Conservation (phyloP, 2,888 invertebrate genomes). For the Linyphia triangularis region DNA sequence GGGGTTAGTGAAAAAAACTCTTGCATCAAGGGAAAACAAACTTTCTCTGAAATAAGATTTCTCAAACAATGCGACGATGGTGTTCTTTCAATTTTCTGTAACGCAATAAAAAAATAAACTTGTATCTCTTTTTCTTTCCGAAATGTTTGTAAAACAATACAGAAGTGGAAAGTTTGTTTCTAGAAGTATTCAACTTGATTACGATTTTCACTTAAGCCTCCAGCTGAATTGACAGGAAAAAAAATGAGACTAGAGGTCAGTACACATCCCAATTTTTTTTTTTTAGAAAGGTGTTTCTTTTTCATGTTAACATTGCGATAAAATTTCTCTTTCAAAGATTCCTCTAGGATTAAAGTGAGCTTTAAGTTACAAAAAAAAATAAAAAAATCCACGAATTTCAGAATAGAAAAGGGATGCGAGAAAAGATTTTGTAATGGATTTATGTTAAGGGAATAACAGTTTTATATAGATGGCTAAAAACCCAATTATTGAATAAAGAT, state of each 20-base stretch:
- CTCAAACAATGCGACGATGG: neutral
- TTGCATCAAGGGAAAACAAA: too few species aligned
- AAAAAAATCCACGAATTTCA: too few species aligned
- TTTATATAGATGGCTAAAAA: too few species aligned
- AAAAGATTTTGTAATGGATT: too few species aligned
- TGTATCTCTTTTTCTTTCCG: neutral
- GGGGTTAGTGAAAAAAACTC: too few species aligned
- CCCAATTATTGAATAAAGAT: too few species aligned
- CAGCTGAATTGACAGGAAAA: neutral
- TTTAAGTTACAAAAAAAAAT: too few species aligned
- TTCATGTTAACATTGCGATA: neutral
- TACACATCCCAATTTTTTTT: neutral
- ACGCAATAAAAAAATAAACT: neutral
- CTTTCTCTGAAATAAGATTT: neutral
- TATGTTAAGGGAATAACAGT: too few species aligned
- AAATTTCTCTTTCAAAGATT: neutral
- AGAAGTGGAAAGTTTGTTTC: neutral
- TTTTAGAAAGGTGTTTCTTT: neutral
- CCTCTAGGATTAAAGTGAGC: neutral
- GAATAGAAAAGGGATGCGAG: too few species aligned
- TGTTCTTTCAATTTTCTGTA: too few species aligned
- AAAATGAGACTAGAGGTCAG: neutral
- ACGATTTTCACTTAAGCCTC: neutral
- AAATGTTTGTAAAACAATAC: neutral
- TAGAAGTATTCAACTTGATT: neutral